phyloP scores from a whole-genome alignment of 2,113 vertebrate species.

The Emydocephalus ijimae region DNA sequence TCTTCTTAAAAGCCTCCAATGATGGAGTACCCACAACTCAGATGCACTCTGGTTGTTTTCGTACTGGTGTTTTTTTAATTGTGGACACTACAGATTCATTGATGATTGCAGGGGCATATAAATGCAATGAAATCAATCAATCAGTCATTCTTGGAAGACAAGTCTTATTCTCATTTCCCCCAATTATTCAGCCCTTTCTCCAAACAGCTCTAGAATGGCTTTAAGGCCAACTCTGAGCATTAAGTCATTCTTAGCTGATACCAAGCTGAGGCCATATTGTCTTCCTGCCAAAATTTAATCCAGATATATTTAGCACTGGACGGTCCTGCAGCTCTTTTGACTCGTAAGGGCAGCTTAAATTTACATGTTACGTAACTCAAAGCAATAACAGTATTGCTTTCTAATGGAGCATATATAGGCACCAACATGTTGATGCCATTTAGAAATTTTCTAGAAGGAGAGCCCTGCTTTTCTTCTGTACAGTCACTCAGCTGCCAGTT shows the following conservation, averaged over 20 bases:
- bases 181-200: background rate
- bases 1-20: too few relatives aligned
- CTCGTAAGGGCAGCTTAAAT: slow-evolving; percentile 40
- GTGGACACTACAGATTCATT: background rate
- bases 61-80: background rate
- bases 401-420: background rate
- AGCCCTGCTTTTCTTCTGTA: background rate
- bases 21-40: background rate
- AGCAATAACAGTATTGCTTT: background rate
- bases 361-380: slow-evolving; percentile 22
- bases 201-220: slow-evolving; percentile 34
- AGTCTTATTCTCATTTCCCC: too few relatives aligned
- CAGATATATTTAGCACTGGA: slow-evolving; percentile 33
- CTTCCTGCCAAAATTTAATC: slow-evolving; percentile 50
- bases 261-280: slow-evolving; percentile 13
- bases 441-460: background rate
- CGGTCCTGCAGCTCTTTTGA: slow-evolving; percentile 16
- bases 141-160: background rate
- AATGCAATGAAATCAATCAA: background rate
- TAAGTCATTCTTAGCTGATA: slow-evolving; percentile 37
- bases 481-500: background rate
- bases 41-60: background rate
- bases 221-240: slow-evolving; percentile 19
- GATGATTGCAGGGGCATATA: background rate
- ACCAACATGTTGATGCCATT: background rate